phyloP scores from a whole-genome alignment of 2,113 vertebrate species.

The Anoura caudifer region DNA sequence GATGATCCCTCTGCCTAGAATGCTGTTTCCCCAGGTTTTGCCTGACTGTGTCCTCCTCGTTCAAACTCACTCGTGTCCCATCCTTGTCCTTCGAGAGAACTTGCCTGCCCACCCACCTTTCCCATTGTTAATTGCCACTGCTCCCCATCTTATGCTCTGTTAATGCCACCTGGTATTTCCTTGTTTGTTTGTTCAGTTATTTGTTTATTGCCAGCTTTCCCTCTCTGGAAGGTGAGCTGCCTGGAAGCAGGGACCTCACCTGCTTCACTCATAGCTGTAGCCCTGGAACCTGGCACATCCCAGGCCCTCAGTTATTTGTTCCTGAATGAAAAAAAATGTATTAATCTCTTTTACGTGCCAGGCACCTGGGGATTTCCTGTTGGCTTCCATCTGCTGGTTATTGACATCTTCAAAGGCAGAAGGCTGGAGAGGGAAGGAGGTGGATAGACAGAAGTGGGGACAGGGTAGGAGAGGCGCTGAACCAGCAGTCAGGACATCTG shows the following conservation, averaged over 20 bases:
- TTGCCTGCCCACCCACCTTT: too few species aligned
- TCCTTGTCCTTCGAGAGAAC: too few species aligned
- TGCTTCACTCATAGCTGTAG: background rate
- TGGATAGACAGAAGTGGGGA: background rate
- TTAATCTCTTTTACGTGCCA: background rate
- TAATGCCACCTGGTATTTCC: background rate
- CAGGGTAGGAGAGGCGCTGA: background rate
- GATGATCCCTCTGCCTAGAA: background rate
- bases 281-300: background rate
- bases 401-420: constrained; percentile 15
- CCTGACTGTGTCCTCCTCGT: background rate
- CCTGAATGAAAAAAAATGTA: background rate
- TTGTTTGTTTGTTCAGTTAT: background rate
- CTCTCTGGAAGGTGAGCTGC: background rate
- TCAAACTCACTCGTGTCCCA: background rate
- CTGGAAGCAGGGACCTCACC: background rate
- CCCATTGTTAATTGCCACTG: background rate
- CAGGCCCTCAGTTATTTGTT: too few species aligned
- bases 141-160: background rate
- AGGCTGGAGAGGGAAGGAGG: background rate
- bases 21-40: background rate
- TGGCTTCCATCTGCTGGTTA: background rate
- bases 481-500: background rate
- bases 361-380: constrained; percentile 11
- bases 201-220: background rate